Base-by-base conservation (phyloP, 2,113 vertebrate species). In the Chaetodon auriga region DNA sequence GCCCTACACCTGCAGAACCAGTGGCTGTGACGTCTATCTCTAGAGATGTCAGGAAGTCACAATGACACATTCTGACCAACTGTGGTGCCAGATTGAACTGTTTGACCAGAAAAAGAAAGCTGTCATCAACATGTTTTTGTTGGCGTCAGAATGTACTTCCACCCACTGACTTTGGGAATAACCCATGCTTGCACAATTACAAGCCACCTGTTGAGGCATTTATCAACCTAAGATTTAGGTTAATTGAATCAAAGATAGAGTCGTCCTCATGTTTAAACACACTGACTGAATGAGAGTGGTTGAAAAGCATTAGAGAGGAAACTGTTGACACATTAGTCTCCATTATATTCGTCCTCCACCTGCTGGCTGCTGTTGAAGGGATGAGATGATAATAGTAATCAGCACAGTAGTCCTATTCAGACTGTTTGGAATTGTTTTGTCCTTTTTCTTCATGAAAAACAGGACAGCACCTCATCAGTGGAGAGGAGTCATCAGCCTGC, bases 401-500 rank as follows among this genome's bases (percentile, higher is more conserved):
- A 54, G 38, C 78, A 51, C n/a, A 62, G 18, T 7, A 43, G 49
- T 11, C 38, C 53, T 36, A 2, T 38, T 80, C 57, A 83, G 58
- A 65, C 18, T 19, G 43, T 36, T 57, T 71, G 7, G 1, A 76
- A 49, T 36, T 5, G 53, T 75, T 80, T 68, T 55, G 49, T 68
- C 75, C 58, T 70, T 79, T 75, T 58, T 25, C 15, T 45, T n/a
- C 19, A 7, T 43, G 23, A 30, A 41, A 49, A 75, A 45, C 51
- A 23, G 30, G 19, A 41, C 69, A 62, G 10, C 54, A 60, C 76
- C 54, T 74, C 55, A 38, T 85, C 51, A 18, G 35, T 13, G 65
- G 13, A 54, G 79, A 54, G 79, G 65, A 35, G 61, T 75, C 87
- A 77, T 57, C 57, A 54, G 55, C 35, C 23, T 16, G 62, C 82